Base-by-base conservation (phyloP, 2,797 vertebrate species). In the Hylomyscus alleni region DNA sequence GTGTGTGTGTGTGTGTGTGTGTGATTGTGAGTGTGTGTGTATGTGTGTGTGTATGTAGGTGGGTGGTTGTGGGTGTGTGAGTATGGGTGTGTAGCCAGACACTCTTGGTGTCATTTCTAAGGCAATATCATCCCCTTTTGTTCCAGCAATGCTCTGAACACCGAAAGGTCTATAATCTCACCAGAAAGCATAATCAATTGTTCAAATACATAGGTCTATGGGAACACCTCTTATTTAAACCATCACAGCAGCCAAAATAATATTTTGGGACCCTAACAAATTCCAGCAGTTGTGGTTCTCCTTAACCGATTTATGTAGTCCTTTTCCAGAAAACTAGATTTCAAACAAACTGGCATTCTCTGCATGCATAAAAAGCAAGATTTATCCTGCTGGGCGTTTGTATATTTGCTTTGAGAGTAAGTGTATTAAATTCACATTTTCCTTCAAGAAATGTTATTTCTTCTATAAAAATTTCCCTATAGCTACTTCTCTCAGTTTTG, bases 391-490 rank as follows among this genome's bases (percentile, higher is more conserved):
- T 72, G 6, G 3, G 10, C 54, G 62, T 86, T 86, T 81, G 29
- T 90, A 10, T 24, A 54, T 81, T 80, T 86, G 5, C 24, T 67
- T 20, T 65, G 4, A 44, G 3, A 26, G 40, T 80, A 24, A 5
- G 20, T n/a, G 8, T 87, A 73, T 87, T 67, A 80, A 73, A 84
- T 80, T 89, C 37, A 65, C 11, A 29, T 73, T 94, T 96, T 73
- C 31, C 44, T 86, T 73, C 37, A 50, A 5, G 5, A 65, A 75
- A 78, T 40, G 44, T 92, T 84, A 88, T 92, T 88, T 56, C 69
- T 52, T 75, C 50, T 62, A 26, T 0, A 73, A 87, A 60, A 17
- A 56, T 54, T 54, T 90, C 6, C 22, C 31, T 78, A 3, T 34
- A 50, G 54, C 17, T 86, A 65, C n/a, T 52, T 75, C 11, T 87